Conservation (phyloP, 2,797 vertebrate genomes). For the Orestias chungarensis region DNA sequence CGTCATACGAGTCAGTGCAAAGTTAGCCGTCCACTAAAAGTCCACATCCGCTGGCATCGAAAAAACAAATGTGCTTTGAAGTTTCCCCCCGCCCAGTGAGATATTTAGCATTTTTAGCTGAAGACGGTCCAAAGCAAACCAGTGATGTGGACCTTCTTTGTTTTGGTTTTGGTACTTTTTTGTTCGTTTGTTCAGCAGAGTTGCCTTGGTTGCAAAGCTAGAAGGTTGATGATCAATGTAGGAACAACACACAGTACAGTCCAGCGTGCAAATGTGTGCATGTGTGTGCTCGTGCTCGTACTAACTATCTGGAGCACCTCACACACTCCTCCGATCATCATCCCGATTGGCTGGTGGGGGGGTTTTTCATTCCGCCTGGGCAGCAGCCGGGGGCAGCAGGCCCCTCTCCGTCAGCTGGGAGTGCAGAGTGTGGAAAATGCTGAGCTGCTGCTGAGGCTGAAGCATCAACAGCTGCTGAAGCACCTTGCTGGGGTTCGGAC, state of each 20-base stretch:
- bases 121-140: constrained; percentile 38
- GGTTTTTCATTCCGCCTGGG: constrained; percentile 65
- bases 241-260: constrained; percentile 24
- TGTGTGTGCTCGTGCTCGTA: constrained; percentile 34
- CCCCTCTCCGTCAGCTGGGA: constrained; percentile 88
- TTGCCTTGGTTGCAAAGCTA: constrained; percentile 26
- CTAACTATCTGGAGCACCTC: constrained; percentile 23
- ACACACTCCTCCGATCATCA: not conserved
- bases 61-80: constrained; percentile 33
- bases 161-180: not conserved
- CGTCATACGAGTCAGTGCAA: constrained; percentile 64
- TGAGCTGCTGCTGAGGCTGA: constrained; percentile 92
- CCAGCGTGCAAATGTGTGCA: constrained; percentile 5
- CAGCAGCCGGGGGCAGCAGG: constrained; percentile 81
- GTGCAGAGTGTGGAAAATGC: constrained; percentile 90
- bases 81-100: constrained; percentile 14
- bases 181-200: constrained; percentile 22
- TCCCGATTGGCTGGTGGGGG: not conserved
- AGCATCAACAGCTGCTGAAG: constrained; percentile 93
- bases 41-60: not conserved
- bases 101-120: constrained; percentile 1
- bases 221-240: constrained; percentile 24
- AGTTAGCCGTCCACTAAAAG: constrained; percentile 30
- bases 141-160: constrained; percentile 2
- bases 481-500: constrained; percentile 95